phyloP scores from a whole-genome alignment of 2,113 vertebrate genomes.

The Rattus rattus region DNA sequence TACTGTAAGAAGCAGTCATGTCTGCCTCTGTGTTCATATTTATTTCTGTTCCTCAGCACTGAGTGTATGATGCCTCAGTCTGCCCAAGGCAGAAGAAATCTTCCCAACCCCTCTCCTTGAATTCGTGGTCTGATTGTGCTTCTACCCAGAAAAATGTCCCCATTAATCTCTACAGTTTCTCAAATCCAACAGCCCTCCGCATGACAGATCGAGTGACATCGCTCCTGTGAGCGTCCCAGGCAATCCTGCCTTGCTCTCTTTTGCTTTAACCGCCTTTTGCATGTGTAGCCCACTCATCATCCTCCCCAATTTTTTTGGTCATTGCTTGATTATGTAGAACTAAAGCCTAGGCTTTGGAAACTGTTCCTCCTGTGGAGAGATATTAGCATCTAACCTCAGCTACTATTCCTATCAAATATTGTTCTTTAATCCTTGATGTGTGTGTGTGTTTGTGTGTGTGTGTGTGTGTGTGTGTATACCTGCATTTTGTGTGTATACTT shows the following conservation, averaged over 20 bases:
- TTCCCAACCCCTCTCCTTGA: neutral
- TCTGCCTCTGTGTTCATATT: slow-evolving; percentile 3
- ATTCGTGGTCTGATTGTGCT: neutral
- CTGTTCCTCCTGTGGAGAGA: neutral
- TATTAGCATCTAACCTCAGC: neutral
- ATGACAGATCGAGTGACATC: neutral
- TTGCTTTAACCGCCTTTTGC: neutral
- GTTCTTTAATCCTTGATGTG: neutral
- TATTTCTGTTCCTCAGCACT: neutral
- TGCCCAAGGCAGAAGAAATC: neutral
- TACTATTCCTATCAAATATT: neutral
- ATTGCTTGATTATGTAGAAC: neutral
- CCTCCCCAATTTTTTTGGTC: neutral
- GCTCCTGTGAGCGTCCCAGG: neutral
- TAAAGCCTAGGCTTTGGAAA: neutral
- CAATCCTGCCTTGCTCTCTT: neutral
- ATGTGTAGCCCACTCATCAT: neutral
- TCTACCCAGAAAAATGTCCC: neutral
- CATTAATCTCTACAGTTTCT: neutral
- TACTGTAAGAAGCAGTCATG: neutral
- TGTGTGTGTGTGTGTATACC: neutral
- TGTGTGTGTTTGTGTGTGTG: neutral
- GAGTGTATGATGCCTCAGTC: neutral
- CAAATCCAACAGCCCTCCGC: neutral
- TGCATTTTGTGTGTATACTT: too few species aligned